Base-by-base conservation (phyloP, 2,888 invertebrate species). In the Synergus itoensis region DNA sequence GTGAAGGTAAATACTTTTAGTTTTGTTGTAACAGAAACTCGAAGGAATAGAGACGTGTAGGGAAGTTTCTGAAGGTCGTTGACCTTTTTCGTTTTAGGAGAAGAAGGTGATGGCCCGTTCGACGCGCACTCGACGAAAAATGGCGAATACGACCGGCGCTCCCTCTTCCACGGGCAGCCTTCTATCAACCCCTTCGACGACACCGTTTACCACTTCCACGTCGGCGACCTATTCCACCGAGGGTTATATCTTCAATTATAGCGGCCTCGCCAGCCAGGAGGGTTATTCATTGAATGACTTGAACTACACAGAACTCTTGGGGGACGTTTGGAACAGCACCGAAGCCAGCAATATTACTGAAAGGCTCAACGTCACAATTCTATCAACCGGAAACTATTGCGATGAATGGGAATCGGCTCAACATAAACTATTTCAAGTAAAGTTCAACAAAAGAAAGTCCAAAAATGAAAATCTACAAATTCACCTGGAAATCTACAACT, bases 331-430 rank as follows among this genome's bases (percentile, higher is more conserved):
- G 91, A 94, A 94, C 89, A 88, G 92, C 87, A 93, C 94, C 86
- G 93, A 94, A 88, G 93, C 94, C 88, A 92, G 92, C 80, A 94
- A 93, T 85, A 88, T 89, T 79, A 92, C 92, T 80, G 91, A 93
- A 87, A 92, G 92, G 87, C 90, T 93, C 82, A 93, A 93, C 84
- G 88, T 90, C 76, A 93, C 92, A 78, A 89, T 89, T 64, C 84
- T 88, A 69, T 82, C 87, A 78, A 84, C 88, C 36, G 86, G 88
- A 62, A 86, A 88, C 77, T 92, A 92, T 78, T 96, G 96, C 91
- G 95, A 95, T 83, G 96, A 96, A 90, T 97, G 96, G 97, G 95
- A 95, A 85, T 95, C 95, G 77, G 96, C 96, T 64, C 97, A 97
- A 91, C 96, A 97, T 91, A 95, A 95, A 88, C 94, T 97, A 79